Evolutionary conservation across 2,797 vertebrate species (phyloP).

Genomic region (Notoglanidium macrostoma): DNA sequence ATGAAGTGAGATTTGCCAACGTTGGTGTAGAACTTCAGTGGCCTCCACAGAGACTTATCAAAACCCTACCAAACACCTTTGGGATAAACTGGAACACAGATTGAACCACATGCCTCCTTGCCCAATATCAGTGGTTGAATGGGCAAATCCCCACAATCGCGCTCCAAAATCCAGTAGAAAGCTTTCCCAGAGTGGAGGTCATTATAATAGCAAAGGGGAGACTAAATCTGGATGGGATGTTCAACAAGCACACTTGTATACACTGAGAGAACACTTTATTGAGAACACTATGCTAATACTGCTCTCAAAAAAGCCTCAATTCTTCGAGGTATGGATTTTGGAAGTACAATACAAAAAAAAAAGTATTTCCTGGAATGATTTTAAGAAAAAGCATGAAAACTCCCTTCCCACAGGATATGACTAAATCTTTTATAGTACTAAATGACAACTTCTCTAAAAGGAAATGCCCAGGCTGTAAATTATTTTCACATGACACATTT

Average conservation of each 20-base stretch:
- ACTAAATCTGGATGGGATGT: too few relatives aligned
- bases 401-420: not conserved
- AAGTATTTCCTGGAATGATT: not conserved
- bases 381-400: not conserved
- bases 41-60: not conserved
- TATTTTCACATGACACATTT: not conserved
- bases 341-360: not conserved
- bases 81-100: not conserved
- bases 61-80: not conserved
- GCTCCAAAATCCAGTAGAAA: too few relatives aligned
- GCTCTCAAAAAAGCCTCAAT: too few relatives aligned
- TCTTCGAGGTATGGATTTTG: too few relatives aligned
- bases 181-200: too few relatives aligned
- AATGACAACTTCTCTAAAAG: not conserved
- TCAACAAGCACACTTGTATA: too few relatives aligned
- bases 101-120: not conserved
- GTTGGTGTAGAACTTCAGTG: not conserved
- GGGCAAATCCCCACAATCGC: too few relatives aligned
- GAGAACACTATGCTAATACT: too few relatives aligned
- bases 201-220: too few relatives aligned
- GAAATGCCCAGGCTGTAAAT: not conserved
- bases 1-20: not conserved
- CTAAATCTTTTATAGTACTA: not conserved
- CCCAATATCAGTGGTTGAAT: not conserved
- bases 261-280: too few relatives aligned